Evolutionary conservation across 1,140 invertebrate species (phyloP).

Genomic region (Drosophila biarmipes): DNA sequence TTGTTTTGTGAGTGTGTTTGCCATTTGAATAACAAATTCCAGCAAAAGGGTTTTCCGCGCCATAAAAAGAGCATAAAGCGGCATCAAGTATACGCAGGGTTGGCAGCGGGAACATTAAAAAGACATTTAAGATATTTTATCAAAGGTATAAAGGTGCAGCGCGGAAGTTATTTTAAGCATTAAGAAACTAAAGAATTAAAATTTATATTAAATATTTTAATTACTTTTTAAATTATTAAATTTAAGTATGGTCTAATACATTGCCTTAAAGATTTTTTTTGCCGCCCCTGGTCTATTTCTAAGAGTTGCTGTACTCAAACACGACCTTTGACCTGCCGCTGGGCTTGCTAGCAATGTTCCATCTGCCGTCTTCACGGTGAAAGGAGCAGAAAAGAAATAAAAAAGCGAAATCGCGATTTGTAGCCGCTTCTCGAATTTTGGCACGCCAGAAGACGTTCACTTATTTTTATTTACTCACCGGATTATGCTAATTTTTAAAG

Average conservation of each 20-base stretch:
- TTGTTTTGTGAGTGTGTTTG: conserved; percentile 36
- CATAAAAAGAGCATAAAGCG: conserved; percentile 60
- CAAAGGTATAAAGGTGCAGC: too few relatives aligned
- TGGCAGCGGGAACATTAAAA: conserved; percentile 10
- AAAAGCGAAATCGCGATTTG: conserved; percentile 49
- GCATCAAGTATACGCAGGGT: conserved; percentile 42
- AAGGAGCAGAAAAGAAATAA: conserved; percentile 12
- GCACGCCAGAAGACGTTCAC: conserved; percentile 63
- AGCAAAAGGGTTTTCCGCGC: conserved; percentile 71
- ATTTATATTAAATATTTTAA: too few relatives aligned
- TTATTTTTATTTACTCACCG: conserved; percentile 83
- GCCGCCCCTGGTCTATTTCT: conserved; percentile 29
- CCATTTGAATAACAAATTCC: conserved; percentile 70
- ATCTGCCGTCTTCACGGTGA: conserved; percentile 32
- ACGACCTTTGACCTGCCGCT: conserved; percentile 11
- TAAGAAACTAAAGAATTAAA: too few relatives aligned
- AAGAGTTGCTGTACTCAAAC: not conserved
- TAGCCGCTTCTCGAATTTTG: conserved; percentile 38
- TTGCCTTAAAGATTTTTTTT: not conserved
- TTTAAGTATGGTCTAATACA: not conserved
- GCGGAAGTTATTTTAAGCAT: too few relatives aligned
- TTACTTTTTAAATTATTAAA: not conserved
- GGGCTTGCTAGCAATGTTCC: conserved; percentile 41
- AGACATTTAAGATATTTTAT: not conserved
- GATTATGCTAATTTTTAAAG: conserved; percentile 83